Evolutionary conservation across 2,888 invertebrate genomes (phyloP), one percentile per base, ranked within the genome.

Genomic region (Tiphia femorata): DNA sequence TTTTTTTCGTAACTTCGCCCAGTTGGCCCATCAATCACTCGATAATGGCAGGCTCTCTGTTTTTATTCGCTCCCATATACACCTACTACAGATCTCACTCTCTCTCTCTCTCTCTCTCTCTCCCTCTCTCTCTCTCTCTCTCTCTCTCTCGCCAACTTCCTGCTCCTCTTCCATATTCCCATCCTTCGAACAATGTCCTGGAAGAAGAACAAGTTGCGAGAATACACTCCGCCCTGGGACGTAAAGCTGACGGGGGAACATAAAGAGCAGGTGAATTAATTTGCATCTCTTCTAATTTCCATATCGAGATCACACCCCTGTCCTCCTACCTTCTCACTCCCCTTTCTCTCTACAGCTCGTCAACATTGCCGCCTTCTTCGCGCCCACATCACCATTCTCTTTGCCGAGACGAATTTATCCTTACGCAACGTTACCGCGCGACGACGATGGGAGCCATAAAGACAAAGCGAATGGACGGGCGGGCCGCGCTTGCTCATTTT

Each of bases 11-110:
- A 55, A 62, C 55, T 62, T 54, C 58, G 19, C 42, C 58, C 33
- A 14, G 50, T n/a, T 58, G 57, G 44, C 57, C 63, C 75, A 75
- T 75, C 72, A 68, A 73, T 75, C 73, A 75, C 67, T 55, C 64
- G 57, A 59, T 59, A 69, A 61, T 62, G 58, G 59, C 69, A 49
- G 58, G 33, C 58, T 53, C 53, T 62, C 52, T 49, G 47, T 63
- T 59, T 65, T 63, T 60, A 55, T 57, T 46, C 46, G 23, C 12
- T 10, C 20, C 35, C 42, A 49, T 46, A 38, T 42, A 46, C 17
- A 21, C 27, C 35, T 12, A 16, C 50, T n/a, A n/a, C n/a, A n/a
- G n/a, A n/a, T n/a, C n/a, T n/a, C n/a, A n/a, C n/a, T n/a, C n/a
- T 3, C 17, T 16, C 37, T 8, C 14, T 12, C 12, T 41, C n/a